Conservation (phyloP, 2,113 vertebrate genomes). For the Pteropus alecto region DNA sequence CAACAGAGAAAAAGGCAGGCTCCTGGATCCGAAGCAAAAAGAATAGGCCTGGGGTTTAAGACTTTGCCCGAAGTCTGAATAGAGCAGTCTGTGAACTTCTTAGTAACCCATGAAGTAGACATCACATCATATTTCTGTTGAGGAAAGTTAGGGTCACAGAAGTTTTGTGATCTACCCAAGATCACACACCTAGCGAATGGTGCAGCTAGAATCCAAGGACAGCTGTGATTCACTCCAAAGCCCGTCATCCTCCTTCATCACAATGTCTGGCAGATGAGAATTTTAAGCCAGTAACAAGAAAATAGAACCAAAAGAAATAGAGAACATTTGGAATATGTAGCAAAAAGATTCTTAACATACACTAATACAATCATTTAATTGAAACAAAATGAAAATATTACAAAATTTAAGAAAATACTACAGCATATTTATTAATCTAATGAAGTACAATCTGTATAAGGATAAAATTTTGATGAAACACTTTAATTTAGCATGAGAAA, state of each 20-base stretch:
- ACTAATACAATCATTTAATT: neutral
- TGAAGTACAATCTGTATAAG: neutral
- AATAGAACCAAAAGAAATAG: neutral
- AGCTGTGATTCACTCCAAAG: neutral
- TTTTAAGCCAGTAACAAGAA: neutral
- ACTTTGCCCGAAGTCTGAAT: neutral
- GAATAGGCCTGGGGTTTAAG: neutral
- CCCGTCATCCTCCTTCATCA: neutral
- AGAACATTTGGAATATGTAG: neutral
- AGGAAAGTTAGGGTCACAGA: neutral
- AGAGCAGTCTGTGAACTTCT: neutral
- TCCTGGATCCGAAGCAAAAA: neutral
- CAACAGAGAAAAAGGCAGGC: fast-evolving
- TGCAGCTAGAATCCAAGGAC: neutral
- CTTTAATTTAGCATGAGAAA: neutral
- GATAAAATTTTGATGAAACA: neutral
- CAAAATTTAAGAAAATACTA: neutral
- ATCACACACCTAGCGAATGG: neutral
- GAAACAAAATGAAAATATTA: neutral
- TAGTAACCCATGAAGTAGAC: neutral
- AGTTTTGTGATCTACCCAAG: neutral
- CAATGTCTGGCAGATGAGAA: neutral
- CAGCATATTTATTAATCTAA: neutral
- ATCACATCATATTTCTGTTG: neutral
- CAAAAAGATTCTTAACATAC: neutral